Evolutionary conservation across 2,888 invertebrate genomes (phyloP).

Genomic region (Atethmia centrago): DNA sequence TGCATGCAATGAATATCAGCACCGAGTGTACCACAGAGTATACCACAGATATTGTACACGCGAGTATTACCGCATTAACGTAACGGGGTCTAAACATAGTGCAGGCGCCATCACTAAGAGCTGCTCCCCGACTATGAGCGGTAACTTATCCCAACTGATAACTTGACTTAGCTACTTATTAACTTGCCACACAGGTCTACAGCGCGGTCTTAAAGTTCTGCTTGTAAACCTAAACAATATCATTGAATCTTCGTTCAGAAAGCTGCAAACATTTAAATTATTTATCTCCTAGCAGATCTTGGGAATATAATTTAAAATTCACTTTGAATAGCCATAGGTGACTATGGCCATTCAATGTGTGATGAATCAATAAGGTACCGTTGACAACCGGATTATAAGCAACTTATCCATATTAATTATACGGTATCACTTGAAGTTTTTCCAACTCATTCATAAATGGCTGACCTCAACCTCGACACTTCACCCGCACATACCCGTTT

Average conservation of each 20-base stretch:
- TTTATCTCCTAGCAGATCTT: neutral
- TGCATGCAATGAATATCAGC: neutral
- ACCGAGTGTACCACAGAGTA: neutral
- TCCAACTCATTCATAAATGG: constrained; percentile 1
- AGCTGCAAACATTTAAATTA: neutral
- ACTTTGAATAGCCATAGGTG: no score
- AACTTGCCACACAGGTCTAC: neutral
- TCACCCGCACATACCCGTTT: constrained; percentile 26
- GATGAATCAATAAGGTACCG: neutral
- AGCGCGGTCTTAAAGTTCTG: neutral
- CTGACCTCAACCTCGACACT: constrained; percentile 14
- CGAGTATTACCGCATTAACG: constrained; percentile 51
- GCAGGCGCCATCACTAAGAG: constrained; percentile 9
- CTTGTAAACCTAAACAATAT: neutral
- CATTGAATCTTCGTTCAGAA: neutral
- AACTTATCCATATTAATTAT: constrained; percentile 25
- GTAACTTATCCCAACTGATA: constrained; percentile 13
- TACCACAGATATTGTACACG: neutral
- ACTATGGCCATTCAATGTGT: no score
- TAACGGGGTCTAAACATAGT: constrained; percentile 57
- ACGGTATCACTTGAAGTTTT: neutral
- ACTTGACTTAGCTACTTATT: constrained; percentile 22
- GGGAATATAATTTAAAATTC: neutral
- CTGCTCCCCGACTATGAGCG: constrained; percentile 35
- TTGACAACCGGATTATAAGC: neutral